Conservation (phyloP, 2,113 vertebrate species). For the Rhadina sibilatrix region DNA sequence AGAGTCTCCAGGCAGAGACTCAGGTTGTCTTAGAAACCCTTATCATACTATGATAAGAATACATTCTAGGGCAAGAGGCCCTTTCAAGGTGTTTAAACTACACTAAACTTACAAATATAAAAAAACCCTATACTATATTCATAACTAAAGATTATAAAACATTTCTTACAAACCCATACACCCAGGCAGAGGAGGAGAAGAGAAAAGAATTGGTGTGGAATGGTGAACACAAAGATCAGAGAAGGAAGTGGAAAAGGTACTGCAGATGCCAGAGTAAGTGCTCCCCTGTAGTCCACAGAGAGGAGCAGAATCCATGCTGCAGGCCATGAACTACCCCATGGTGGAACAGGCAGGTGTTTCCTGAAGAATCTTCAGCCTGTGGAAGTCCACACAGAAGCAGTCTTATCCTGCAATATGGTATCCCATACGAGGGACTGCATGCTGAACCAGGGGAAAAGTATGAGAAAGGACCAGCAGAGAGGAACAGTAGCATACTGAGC, state of each 20-base stretch:
- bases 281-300: neutral
- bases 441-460: neutral
- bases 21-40: too few relatives aligned
- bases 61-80: too few relatives aligned
- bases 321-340: neutral
- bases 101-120: too few relatives aligned
- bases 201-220: neutral
- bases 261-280: neutral
- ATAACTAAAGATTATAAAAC: too few relatives aligned
- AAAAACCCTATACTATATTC: too few relatives aligned
- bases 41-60: too few relatives aligned
- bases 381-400: neutral
- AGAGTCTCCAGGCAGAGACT: too few relatives aligned
- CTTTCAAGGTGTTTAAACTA: too few relatives aligned
- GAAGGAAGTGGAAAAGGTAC: neutral
- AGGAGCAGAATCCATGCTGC: neutral
- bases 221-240: neutral
- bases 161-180: too few relatives aligned
- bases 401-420: neutral
- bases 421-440: fast-evolving
- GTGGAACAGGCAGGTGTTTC: neutral
- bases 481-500: fast-evolving
- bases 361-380: neutral
- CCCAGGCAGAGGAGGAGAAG: neutral
- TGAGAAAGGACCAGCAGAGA: neutral